phyloP scores from a whole-genome alignment of 2,113 vertebrate genomes.

The Bubo blakistoni region DNA sequence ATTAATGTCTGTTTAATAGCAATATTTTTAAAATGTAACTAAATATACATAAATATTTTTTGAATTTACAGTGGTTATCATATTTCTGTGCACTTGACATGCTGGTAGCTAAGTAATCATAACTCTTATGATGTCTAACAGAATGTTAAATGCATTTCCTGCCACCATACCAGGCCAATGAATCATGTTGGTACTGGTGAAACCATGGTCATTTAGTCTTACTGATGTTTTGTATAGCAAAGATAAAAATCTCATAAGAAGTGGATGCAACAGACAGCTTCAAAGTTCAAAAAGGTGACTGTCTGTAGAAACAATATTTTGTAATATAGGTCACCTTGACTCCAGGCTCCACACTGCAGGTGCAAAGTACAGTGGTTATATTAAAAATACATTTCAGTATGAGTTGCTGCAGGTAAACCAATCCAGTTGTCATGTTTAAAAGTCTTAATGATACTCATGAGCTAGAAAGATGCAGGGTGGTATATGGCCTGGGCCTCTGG shows the following conservation, averaged over 20 bases:
- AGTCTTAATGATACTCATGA: background rate
- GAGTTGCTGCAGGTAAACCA: background rate
- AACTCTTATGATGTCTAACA: background rate
- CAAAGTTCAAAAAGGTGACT: background rate
- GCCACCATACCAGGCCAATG: background rate
- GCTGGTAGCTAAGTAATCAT: background rate
- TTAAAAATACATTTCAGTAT: background rate
- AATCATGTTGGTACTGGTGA: background rate
- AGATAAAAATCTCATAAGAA: constrained; percentile 7
- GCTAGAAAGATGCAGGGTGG: background rate
- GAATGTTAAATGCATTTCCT: background rate
- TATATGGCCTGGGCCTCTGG: background rate
- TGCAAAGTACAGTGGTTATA: background rate
- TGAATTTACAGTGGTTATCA: background rate
- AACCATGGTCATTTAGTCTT: background rate
- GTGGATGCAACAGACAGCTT: background rate
- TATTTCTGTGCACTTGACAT: constrained; percentile 29
- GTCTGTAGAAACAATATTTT: background rate
- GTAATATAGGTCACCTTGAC: background rate
- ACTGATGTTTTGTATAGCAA: background rate
- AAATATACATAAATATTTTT: constrained; percentile 24
- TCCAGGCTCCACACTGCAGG: background rate
- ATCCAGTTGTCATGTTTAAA: background rate
- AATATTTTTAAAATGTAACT: constrained; percentile 31
- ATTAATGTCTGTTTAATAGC: constrained; percentile 24